Evolutionary conservation across 2,113 vertebrate genomes (phyloP), one percentile per base, ranked within the genome.

Genomic region (Pardalotus punctatus): DNA sequence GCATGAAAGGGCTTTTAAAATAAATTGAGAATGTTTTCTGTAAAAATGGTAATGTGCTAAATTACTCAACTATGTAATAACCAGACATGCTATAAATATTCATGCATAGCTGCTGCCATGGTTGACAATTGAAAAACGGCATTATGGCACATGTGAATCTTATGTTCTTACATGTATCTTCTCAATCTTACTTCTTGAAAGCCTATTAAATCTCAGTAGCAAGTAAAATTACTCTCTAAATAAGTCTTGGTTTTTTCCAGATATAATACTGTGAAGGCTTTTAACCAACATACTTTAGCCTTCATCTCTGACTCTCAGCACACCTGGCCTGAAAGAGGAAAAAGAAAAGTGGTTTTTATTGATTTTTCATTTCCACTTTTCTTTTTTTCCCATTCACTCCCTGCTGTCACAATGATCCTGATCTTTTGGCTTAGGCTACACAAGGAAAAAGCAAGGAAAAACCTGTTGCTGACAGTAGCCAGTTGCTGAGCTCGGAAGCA

Each of bases 181-280:
- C 54, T 88, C 82, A 47, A 90, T 72, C 54, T 72, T 64, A 56
- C 40, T 77, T 70, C 40, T 77, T 70, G 45, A 73, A 95, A 83
- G 36, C 28, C 50, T 48, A 65, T 50, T 86, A 70, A 73, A 78
- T 67, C 53, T 67, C 42, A 47, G 40, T 48, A 72, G 79, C 25
- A 65, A 85, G 2, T 24, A 16, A 58, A 90, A 81, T 61, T 65
- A 50, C 13, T 79, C 51, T 88, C 81, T 50, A 70, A 45, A 29
- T 27, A 61, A 50, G 20, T 36, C 23, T 58, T 77, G 24, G 14
- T 27, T 81, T 77, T 73, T 54, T 53, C 50, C 61, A 84, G 24
- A 53, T 47, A 21, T 0, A 81, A 69, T 16, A 72, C 31, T 66
- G 22, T 29, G 6, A 80, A 81, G 27, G 45, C 57, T 45, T 61